Base-by-base conservation (phyloP, 1,140 invertebrate genomes). In the Cydia splendana region DNA sequence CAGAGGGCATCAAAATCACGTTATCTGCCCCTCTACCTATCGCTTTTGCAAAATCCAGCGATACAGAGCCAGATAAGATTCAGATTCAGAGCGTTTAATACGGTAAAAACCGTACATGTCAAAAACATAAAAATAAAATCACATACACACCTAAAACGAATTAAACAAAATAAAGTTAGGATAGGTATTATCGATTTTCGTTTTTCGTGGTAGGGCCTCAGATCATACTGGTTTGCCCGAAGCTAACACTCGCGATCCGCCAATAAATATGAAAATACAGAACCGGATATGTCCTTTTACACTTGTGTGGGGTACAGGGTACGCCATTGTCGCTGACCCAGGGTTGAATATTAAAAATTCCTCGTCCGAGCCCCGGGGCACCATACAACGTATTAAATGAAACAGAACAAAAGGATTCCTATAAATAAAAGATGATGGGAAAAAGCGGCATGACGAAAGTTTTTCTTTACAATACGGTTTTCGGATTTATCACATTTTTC, bases 271-370 rank as follows among this genome's bases (percentile, higher is more conserved):
- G n/a, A 18, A 57, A 57, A 57, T 57, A 57, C 13, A 51, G 15
- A 13, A n/a, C 48, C 53, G 6, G 53, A 57, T 57, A 57, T 20
- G 53, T 57, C 53, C 53, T 57, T 57, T 57, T 57, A 57, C n/a
- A n/a, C 7, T 18, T 57, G 53, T 15, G 53, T 18, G 6, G 53
- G n/a, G 6, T 18, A 79, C 78, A 79, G 80, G 79, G 77, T 71
- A 51, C 48, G 18, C 76, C 74, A 79, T 83, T 83, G 81, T 81
- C 77, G 75, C 45, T 75, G 80, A 57, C 76, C 77, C 79, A 42
- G 79, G 82, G 18, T 57, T 53, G 76, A 74, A 86, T 88, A 83
- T 88, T 88, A 87, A 88, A 87, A 86, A 87, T 87, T 87, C 87
- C 85, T 81, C 76, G 78, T 77, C 67, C 75, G 6, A 74, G 30